Percentiles rank a stretch among this genome's conserved stretches.
These are phyloP conservation scores for Vidua macroura DNA, from an alignment of 2,113 vertebrate genomes.

Conservation along the genomic window DNA sequence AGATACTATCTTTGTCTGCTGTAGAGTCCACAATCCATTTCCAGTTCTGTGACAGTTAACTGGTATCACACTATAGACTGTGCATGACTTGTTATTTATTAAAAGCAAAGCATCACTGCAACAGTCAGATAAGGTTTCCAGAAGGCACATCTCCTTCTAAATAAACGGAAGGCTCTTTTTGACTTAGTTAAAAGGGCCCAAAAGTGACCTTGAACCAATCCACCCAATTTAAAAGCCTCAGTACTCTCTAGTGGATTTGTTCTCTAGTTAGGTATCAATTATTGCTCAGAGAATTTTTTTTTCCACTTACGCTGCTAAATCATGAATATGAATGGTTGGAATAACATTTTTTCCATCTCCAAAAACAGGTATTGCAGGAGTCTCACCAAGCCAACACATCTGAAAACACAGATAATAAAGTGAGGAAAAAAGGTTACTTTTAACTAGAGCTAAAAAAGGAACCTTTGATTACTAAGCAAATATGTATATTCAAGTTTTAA, in stretches of 20 bases:
- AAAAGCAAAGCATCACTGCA: neutral
- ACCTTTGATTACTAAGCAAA: neutral
- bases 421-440: neutral
- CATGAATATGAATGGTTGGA: slow-evolving; percentile 86
- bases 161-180: neutral
- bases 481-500: neutral
- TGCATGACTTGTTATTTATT: neutral
- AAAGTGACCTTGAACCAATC: neutral
- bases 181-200: neutral
- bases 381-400: slow-evolving; percentile 84
- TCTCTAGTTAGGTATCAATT: neutral
- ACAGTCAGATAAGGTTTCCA: neutral
- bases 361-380: slow-evolving; percentile 78
- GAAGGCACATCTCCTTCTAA: neutral
- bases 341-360: slow-evolving; percentile 84
- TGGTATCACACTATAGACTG: neutral
- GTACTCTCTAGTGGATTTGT: neutral
- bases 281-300: neutral
- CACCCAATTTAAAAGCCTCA: neutral
- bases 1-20: neutral
- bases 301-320: slow-evolving; percentile 83
- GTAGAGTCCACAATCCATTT: neutral
- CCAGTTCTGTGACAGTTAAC: neutral
- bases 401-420: slow-evolving; percentile 35
- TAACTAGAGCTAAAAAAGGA: neutral